Percentiles rank a stretch among this genome's conserved stretches.
Evolutionary conservation across 2,888 invertebrate genomes (phyloP).

Genomic region (Lasiommata megera): DNA sequence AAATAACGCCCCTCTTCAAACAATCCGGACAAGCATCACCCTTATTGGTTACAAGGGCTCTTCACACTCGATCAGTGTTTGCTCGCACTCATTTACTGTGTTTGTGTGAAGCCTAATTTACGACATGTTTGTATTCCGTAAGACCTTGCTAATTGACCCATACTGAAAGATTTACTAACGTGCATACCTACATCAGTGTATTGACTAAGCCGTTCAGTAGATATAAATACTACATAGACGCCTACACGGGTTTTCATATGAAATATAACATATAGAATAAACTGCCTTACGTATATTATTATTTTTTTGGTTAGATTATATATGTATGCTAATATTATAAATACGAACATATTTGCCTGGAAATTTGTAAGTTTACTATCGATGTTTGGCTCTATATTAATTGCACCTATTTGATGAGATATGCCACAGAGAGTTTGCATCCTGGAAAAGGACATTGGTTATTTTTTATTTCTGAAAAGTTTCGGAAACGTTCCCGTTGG

Average conservation of each 20-base stretch:
- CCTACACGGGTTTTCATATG: background rate
- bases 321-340: too few species aligned
- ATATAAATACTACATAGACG: background rate
- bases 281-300: too few species aligned
- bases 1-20: conserved; percentile 59
- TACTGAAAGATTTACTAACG: conserved; percentile 15
- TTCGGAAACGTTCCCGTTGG: too few species aligned
- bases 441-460: too few species aligned
- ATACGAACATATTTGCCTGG: too few species aligned
- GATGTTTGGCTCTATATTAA: too few species aligned
- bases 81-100: conserved; percentile 69
- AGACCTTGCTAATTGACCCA: conserved; percentile 60
- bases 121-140: conserved; percentile 68
- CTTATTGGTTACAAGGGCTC: conserved; percentile 74
- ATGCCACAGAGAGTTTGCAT: too few species aligned
- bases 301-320: too few species aligned
- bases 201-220: background rate
- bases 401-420: too few species aligned
- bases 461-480: too few species aligned
- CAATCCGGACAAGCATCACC: conserved; percentile 63
- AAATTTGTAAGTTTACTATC: too few species aligned
- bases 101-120: conserved; percentile 73
- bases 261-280: background rate
- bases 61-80: conserved; percentile 61
- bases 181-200: background rate